Evolutionary conservation across 2,113 vertebrate species (phyloP).

Genomic region (Sebastes schlegelii): DNA sequence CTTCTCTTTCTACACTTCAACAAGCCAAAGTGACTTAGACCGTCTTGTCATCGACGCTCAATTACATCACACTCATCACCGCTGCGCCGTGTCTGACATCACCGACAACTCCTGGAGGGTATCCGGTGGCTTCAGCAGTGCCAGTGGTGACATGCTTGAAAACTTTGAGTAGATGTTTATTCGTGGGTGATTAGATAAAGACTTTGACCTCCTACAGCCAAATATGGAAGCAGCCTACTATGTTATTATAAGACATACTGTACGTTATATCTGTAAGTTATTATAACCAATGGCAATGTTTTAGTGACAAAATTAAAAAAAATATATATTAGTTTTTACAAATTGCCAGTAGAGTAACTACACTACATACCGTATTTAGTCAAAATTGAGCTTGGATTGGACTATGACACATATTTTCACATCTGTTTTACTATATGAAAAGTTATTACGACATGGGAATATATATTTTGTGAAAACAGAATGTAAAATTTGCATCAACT

Average conservation of each 20-base stretch:
- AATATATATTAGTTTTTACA: background rate
- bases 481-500: background rate
- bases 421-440: background rate
- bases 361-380: too few species aligned
- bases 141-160: conserved; percentile 27
- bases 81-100: conserved; percentile 35
- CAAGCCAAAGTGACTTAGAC: conserved; percentile 17
- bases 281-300: background rate
- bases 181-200: conserved; percentile 23
- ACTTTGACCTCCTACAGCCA: conserved; percentile 16
- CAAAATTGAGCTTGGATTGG: background rate
- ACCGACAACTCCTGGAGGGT: conserved; percentile 30
- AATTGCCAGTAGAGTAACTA: background rate
- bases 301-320: background rate
- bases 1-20: background rate
- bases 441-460: too few species aligned
- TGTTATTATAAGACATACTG: background rate
- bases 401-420: too few species aligned
- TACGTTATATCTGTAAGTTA: background rate
- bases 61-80: conserved; percentile 22
- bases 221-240: background rate
- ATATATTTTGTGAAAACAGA: background rate
- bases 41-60: background rate
- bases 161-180: conserved; percentile 43
- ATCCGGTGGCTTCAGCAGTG: conserved; percentile 34